phyloP scores from a whole-genome alignment of 2,797 vertebrate species.

The Catamblyrhynchus diadema region DNA sequence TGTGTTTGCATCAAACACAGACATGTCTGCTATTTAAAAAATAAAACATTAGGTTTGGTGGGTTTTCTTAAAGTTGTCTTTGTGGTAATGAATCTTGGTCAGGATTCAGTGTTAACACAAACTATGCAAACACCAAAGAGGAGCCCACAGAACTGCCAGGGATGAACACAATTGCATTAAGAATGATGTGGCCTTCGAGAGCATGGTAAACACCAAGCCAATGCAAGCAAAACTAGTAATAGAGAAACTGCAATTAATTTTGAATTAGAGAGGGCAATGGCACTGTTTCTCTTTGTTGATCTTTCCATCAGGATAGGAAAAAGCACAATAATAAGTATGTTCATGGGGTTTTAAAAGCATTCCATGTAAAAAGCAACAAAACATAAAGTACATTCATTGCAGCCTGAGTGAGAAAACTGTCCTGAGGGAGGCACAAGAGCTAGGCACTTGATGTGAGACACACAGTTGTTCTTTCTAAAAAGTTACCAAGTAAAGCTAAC shows the following conservation, averaged over 20 bases:
- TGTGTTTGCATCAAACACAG: background rate
- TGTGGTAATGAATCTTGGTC: background rate
- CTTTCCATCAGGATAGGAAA: background rate
- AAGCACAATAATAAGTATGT: background rate
- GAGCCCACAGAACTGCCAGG: background rate
- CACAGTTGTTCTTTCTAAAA: background rate
- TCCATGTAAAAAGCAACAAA: background rate
- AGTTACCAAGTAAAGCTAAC: background rate
- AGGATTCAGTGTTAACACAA: conserved; percentile 19
- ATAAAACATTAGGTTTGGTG: background rate
- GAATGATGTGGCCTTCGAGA: conserved; percentile 3
- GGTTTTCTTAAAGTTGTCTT: background rate
- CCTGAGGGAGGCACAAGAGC: background rate
- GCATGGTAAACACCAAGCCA: background rate
- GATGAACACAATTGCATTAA: background rate
- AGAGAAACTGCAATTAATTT: background rate
- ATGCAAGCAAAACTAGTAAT: background rate
- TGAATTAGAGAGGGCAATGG: background rate
- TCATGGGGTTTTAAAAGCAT: background rate
- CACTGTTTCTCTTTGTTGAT: background rate
- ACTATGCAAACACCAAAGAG: background rate
- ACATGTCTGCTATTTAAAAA: background rate
- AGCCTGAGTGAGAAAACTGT: background rate
- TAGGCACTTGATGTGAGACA: background rate
- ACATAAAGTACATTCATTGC: background rate